Evolutionary conservation across 2,797 vertebrate genomes (phyloP).

Genomic region (Tragelaphus eurycerus): DNA sequence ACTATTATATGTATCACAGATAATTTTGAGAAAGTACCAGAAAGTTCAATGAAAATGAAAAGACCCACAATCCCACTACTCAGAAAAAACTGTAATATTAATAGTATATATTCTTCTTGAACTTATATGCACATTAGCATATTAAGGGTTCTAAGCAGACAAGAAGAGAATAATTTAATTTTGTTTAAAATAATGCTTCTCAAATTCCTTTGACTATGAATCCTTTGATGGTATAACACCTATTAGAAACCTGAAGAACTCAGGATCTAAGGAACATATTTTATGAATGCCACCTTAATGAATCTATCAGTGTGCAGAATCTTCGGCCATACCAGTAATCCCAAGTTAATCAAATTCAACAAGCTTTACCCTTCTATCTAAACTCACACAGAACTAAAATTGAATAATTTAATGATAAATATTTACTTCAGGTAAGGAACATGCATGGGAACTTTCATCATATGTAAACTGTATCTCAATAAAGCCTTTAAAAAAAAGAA

Average conservation of each 20-base stretch:
- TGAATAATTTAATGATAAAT: background rate
- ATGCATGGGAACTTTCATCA: background rate
- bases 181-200: slow-evolving; percentile 6
- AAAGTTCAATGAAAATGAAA: slow-evolving; percentile 15
- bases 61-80: background rate
- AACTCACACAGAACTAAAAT: background rate
- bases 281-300: background rate
- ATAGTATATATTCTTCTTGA: background rate
- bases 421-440: slow-evolving; percentile 12
- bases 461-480: background rate
- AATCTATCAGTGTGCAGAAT: background rate
- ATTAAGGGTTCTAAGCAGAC: background rate
- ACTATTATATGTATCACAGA: background rate
- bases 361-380: background rate
- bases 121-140: background rate
- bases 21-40: slow-evolving; percentile 6
- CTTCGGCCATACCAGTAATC: background rate
- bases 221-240: background rate
- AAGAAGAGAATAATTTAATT: slow-evolving; percentile 16
- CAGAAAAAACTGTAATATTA: background rate
- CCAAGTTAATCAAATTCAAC: background rate
- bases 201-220: slow-evolving; percentile 8
- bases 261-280: background rate
- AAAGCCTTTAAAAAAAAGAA: background rate
- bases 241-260: background rate